Evolutionary conservation across 2,888 invertebrate species (phyloP).

Genomic region (Sylvicola cinctus): DNA sequence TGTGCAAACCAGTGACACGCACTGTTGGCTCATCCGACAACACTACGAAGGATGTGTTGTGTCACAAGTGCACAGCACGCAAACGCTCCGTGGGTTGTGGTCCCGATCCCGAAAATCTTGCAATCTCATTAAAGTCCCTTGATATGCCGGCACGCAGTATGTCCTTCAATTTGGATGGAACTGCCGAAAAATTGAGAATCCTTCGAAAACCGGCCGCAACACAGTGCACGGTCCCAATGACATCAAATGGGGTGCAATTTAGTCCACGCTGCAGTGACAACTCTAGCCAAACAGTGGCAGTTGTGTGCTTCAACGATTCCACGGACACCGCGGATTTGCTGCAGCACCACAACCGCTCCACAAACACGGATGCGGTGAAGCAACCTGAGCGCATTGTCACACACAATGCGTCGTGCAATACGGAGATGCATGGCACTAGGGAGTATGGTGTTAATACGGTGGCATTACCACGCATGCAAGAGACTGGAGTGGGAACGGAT

Average conservation of each 20-base stretch:
- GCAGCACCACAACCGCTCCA: no score
- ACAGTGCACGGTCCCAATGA: conserved; percentile 9
- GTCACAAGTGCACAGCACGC: conserved; percentile 28
- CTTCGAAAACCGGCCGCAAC: conserved; percentile 18
- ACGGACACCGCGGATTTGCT: no score
- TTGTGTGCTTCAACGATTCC: no score
- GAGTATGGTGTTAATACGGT: no score
- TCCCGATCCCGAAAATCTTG: conserved; percentile 25
- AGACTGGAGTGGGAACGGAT: no score
- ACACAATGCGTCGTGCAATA: no score
- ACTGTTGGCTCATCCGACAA: conserved; percentile 32
- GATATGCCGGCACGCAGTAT: conserved; percentile 30
- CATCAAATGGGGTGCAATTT: no score
- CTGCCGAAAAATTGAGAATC: conserved; percentile 24
- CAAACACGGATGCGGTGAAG: no score
- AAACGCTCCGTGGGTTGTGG: conserved; percentile 37
- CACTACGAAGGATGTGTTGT: conserved; percentile 26
- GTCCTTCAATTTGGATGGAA: conserved; percentile 36
- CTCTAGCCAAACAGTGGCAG: no score
- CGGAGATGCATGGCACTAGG: no score
- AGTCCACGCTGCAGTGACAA: no score
- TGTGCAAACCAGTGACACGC: conserved; percentile 23
- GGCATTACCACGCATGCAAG: background rate
- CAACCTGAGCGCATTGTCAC: no score
- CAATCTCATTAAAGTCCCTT: conserved; percentile 27